A percentile compares a stretch with the other conserved stretches of the same genome.
phyloP scores from a whole-genome alignment of 1,140 invertebrate genomes.

The Microplitis demolitor region DNA sequence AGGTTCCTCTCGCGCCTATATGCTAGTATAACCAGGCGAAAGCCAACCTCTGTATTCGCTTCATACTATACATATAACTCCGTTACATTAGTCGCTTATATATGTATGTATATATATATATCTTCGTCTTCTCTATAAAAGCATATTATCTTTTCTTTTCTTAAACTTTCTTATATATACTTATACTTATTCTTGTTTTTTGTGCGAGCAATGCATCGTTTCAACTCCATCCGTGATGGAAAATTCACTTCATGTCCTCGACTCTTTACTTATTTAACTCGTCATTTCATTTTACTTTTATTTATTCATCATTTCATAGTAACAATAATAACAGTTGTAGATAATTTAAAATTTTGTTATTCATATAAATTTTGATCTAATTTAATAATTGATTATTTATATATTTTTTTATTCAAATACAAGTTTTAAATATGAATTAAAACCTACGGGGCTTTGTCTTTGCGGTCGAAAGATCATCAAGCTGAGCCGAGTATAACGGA shows the following conservation, averaged over 20 bases:
- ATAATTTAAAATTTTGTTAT: no score
- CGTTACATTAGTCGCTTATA: constrained; percentile 9
- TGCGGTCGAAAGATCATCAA: constrained; percentile 2
- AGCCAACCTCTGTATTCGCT: constrained; percentile 2
- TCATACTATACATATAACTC: constrained; percentile 1
- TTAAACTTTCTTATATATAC: neutral
- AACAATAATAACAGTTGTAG: no score
- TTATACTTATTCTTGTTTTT: neutral
- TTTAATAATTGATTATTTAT: neutral
- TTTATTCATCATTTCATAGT: no score
- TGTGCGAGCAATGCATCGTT: neutral
- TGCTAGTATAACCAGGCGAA: neutral
- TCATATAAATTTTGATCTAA: no score
- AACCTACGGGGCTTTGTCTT: constrained; percentile 14
- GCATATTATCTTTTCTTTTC: constrained; percentile 4
- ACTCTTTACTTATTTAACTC: neutral
- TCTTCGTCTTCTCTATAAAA: no score
- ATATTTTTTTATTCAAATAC: neutral
- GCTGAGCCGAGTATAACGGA: constrained; percentile 4
- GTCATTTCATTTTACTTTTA: neutral
- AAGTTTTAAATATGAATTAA: no score
- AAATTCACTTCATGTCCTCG: neutral
- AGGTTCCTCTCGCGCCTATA: constrained; percentile 10
- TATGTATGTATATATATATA: neutral
- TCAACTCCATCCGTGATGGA: no score